These are phyloP conservation scores for Hypothenemus hampei DNA, from an alignment of 1,140 invertebrate genomes.

Conservation along the genomic window DNA sequence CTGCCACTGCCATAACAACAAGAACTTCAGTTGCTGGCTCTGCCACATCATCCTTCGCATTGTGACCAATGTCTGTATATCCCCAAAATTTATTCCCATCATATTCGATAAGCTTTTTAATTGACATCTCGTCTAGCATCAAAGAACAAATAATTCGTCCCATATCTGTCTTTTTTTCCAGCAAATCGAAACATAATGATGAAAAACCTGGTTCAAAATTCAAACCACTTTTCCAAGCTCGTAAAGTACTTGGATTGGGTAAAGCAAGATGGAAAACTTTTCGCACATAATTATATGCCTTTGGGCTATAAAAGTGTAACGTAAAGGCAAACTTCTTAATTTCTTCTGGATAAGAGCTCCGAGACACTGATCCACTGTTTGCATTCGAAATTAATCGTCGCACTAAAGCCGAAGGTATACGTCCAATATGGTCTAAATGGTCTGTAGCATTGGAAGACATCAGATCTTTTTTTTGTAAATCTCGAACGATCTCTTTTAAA, in stretches of 20 bases:
- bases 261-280: conserved; percentile 29
- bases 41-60: conserved; percentile 25
- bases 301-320: conserved; percentile 37
- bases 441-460: background rate
- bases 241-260: conserved; percentile 34
- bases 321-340: conserved; percentile 20
- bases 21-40: conserved; percentile 34
- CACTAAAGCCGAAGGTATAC: background rate
- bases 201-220: conserved; percentile 37
- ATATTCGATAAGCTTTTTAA: conserved; percentile 36
- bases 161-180: conserved; percentile 2
- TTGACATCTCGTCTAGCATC: conserved; percentile 40
- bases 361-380: conserved; percentile 28
- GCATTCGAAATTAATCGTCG: background rate
- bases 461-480: background rate
- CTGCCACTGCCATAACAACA: conserved; percentile 37
- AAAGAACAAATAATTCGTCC: conserved; percentile 30
- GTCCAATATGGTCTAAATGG: background rate
- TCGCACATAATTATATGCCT: conserved; percentile 31
- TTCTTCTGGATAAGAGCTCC: background rate
- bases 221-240: conserved; percentile 37
- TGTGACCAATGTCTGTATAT: conserved; percentile 35
- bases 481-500: background rate
- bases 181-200: conserved; percentile 21
- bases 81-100: conserved; percentile 29